phyloP scores from a whole-genome alignment of 2,113 vertebrate genomes.

The Tricholaema leucomelas region DNA sequence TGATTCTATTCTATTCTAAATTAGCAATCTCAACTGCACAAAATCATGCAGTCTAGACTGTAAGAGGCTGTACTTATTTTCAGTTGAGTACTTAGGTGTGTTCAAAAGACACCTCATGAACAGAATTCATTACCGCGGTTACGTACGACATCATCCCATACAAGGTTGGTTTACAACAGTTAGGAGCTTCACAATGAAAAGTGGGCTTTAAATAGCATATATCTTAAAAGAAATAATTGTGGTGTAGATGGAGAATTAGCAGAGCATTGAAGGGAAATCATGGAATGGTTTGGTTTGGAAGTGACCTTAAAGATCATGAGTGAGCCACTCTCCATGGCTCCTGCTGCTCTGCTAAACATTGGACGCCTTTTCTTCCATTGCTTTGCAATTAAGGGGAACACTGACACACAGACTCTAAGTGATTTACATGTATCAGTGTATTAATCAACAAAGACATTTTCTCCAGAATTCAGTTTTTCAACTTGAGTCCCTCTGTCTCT shows the following conservation, averaged over 20 bases:
- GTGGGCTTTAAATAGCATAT: neutral
- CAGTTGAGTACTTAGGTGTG: neutral
- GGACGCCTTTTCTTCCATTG: neutral
- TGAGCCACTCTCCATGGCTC: neutral
- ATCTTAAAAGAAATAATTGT: neutral
- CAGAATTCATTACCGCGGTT: neutral
- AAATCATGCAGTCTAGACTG: neutral
- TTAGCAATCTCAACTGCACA: neutral
- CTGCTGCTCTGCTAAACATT: neutral
- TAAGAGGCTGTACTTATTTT: neutral
- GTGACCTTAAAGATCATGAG: no score
- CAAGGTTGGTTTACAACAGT: neutral
- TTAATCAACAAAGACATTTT: neutral
- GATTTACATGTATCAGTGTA: neutral
- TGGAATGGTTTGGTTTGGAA: no score
- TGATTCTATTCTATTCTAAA: no score
- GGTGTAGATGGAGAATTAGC: neutral
- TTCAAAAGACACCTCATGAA: neutral
- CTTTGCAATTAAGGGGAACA: neutral
- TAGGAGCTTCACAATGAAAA: neutral
- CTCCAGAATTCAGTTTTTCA: neutral
- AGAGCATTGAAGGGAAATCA: neutral
- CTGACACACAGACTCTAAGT: neutral
- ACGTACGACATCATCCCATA: neutral
- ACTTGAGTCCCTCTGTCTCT: neutral